These are phyloP conservation scores for Enteromius viviparus DNA, from an alignment of 2,797 vertebrate species.

Conservation along the genomic window DNA sequence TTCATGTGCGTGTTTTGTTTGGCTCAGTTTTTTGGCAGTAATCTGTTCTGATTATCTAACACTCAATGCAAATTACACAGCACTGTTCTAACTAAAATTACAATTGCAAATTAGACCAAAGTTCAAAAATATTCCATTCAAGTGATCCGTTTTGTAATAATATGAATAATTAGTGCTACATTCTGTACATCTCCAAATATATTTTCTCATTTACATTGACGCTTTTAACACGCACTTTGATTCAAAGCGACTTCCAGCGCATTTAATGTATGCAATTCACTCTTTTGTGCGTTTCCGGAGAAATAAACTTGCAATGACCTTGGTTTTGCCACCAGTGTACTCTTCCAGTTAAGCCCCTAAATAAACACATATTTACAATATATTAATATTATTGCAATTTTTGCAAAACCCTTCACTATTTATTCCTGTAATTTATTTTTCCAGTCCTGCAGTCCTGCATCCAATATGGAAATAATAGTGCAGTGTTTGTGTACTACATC, in stretches of 20 bases:
- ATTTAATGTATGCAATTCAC: background rate
- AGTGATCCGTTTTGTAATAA: background rate
- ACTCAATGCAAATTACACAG: slow-evolving; percentile 10
- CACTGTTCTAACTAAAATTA: background rate
- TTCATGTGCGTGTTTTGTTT: background rate
- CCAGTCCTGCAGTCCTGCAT: background rate
- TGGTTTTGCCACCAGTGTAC: background rate
- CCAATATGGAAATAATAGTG: background rate
- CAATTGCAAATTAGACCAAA: slow-evolving; percentile 26
- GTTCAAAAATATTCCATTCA: background rate
- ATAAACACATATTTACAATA: background rate
- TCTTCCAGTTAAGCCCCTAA: background rate
- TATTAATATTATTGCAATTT: background rate
- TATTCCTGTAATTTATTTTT: no score
- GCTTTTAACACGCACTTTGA: background rate
- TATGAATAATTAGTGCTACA: background rate
- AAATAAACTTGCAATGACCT: background rate
- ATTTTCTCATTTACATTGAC: background rate
- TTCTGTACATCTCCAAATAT: background rate
- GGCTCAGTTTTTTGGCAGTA: background rate
- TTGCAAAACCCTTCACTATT: background rate
- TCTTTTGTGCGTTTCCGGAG: background rate
- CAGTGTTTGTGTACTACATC: slow-evolving; percentile 1
- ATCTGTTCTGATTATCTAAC: background rate
- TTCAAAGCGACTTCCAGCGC: no score